Evolutionary conservation across 1,140 invertebrate genomes (phyloP).

Genomic region (Zaprionus kolodkinae): DNA sequence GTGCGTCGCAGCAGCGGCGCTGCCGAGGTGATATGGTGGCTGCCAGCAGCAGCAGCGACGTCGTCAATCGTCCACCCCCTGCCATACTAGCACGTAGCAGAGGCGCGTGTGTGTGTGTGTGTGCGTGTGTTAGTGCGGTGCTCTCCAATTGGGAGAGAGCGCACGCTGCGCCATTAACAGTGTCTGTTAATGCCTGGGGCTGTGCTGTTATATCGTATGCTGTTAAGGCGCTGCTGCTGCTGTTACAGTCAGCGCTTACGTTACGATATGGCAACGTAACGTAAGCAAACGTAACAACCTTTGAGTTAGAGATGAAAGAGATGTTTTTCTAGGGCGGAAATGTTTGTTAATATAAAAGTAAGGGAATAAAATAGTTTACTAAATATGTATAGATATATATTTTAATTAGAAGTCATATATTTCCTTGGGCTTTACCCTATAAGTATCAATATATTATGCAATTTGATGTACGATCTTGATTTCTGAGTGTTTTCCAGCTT

Average conservation of each 20-base stretch:
- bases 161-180: slow-evolving; percentile 12
- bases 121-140: slow-evolving; percentile 31
- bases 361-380: too few relatives aligned
- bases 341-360: too few relatives aligned
- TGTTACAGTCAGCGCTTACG: slow-evolving; percentile 30
- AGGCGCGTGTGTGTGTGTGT: slow-evolving; percentile 1
- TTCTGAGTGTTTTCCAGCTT: slow-evolving; percentile 48
- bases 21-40: slow-evolving; percentile 57
- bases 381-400: too few relatives aligned
- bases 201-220: slow-evolving; percentile 53
- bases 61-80: slow-evolving; percentile 21
- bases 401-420: too few relatives aligned
- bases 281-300: slow-evolving; percentile 42
- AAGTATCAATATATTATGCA: background rate
- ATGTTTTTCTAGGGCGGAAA: background rate
- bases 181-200: slow-evolving; percentile 12
- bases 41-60: slow-evolving; percentile 3
- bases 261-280: slow-evolving; percentile 38
- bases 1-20: slow-evolving; percentile 51
- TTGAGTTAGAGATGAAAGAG: background rate
- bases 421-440: too few relatives aligned
- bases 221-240: slow-evolving; percentile 43
- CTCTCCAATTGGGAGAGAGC: slow-evolving; percentile 73
- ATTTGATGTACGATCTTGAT: background rate
- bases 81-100: background rate